These are phyloP conservation scores for Dolomedes plantarius DNA, from an alignment of 2,888 invertebrate genomes.

Conservation along the genomic window DNA sequence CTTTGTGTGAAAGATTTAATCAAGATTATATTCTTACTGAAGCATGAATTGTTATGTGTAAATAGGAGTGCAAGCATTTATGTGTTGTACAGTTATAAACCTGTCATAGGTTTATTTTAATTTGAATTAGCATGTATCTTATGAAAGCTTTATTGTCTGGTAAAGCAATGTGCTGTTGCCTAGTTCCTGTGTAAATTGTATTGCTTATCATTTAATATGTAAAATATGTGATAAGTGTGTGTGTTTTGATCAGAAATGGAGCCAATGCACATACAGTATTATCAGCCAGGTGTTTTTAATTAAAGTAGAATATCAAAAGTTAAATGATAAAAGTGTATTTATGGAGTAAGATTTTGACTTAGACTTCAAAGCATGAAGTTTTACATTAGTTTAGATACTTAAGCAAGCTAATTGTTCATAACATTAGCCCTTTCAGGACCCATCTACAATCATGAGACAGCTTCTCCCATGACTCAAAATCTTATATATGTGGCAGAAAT, in stretches of 20 bases:
- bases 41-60: neutral
- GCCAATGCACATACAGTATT: conserved; percentile 31
- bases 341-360: too few species aligned
- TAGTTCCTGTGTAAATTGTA: conserved; percentile 46
- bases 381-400: too few species aligned
- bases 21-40: conserved; percentile 25
- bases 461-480: too few species aligned
- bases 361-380: too few species aligned
- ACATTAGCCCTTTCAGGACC: too few species aligned
- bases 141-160: conserved; percentile 3
- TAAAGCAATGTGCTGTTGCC: conserved; percentile 38
- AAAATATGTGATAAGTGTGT: conserved; percentile 36
- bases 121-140: conserved; percentile 6
- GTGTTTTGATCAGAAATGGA: conserved; percentile 20
- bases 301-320: too few species aligned
- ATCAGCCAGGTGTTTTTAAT: too few species aligned
- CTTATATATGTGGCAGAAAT: too few species aligned
- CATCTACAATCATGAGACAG: too few species aligned
- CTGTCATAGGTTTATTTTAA: neutral
- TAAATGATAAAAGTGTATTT: too few species aligned
- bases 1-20: conserved; percentile 8
- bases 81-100: neutral
- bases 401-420: too few species aligned
- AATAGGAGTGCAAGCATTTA: conserved; percentile 35
- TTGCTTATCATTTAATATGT: conserved; percentile 21